Evolutionary conservation across 2,888 invertebrate genomes (phyloP), one percentile per base, ranked within the genome.

Genomic region (Acanthopleura granulata): DNA sequence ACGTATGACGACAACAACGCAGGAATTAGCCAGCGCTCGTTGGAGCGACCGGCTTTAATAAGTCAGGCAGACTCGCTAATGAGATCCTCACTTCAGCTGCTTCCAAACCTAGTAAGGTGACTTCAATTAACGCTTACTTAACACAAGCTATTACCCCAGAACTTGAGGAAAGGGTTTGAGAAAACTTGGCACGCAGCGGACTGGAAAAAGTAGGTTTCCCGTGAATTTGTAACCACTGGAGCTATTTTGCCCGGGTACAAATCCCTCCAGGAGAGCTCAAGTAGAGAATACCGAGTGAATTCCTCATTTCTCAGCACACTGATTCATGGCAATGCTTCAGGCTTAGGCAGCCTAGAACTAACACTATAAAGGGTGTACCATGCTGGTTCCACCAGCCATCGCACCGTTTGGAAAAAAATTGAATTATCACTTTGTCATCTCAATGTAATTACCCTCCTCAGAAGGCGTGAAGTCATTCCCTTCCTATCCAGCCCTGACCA

Each of bases 71-170:
- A 57, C 57, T n/a, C n/a, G 12, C 57, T 57, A 57, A 57, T 57
- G 57, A 57, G 57, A 18, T 57, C 57, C 22, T n/a, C 18, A 57
- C 57, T 4, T 57, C 57, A 57, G 22, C 22, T 57, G 6, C 57
- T n/a, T 57, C 57, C 18, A 22, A 18, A 18, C 57, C 22, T 3
- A 18, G n/a, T n/a, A 57, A 22, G 57, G 22, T 57, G 57, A n/a
- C 57, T 57, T 57, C 57, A 57, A 57, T 57, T 57, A 57, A 57
- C n/a, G 22, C 18, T n/a, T 12, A 57, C 57, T 57, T 57, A 57
- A 57, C 18, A 18, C 57, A 57, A n/a, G 57, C 40, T 57, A 57
- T 57, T 57, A 57, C 57, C 12, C 40, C 40, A 40, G 40, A 40
- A 9, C 40, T 40, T 40, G 40, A 3, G 40, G 9, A 40, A 6